phyloP scores from a whole-genome alignment of 2,113 vertebrate species.

The Calyptommatus sinebrachiatus region DNA sequence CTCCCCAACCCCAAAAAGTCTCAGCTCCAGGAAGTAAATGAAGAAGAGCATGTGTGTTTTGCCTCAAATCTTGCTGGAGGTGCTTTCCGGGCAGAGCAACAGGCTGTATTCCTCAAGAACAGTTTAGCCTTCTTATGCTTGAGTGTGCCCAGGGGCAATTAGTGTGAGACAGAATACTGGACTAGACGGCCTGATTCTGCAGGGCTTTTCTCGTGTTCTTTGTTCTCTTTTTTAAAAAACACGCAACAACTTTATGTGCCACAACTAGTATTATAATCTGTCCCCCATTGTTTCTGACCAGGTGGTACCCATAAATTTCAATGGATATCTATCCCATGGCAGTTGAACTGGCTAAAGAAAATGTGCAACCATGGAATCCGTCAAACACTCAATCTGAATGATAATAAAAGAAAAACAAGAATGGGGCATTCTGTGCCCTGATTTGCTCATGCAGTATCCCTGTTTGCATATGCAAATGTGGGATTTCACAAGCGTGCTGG shows the following conservation, averaged over 20 bases:
- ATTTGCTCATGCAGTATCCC: constrained; percentile 8
- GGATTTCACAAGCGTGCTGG: constrained; percentile 7
- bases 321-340: background rate
- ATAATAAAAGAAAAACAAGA: background rate
- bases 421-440: background rate
- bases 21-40: no score
- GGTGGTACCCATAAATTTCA: constrained; percentile 16
- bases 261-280: background rate
- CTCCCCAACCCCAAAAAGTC: no score
- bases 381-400: constrained; percentile 1
- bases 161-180: no score
- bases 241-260: background rate
- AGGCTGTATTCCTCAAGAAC: no score
- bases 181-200: background rate
- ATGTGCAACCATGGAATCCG: background rate
- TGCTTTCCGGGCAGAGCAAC: no score
- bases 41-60: no score
- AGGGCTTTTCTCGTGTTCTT: background rate
- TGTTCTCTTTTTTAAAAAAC: background rate
- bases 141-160: no score
- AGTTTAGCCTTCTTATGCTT: no score
- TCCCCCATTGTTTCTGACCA: constrained; percentile 6
- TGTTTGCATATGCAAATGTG: constrained; percentile 15
- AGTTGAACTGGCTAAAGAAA: background rate
- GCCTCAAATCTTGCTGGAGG: no score